phyloP scores from a whole-genome alignment of 2,113 vertebrate genomes.

The Otis tarda region DNA sequence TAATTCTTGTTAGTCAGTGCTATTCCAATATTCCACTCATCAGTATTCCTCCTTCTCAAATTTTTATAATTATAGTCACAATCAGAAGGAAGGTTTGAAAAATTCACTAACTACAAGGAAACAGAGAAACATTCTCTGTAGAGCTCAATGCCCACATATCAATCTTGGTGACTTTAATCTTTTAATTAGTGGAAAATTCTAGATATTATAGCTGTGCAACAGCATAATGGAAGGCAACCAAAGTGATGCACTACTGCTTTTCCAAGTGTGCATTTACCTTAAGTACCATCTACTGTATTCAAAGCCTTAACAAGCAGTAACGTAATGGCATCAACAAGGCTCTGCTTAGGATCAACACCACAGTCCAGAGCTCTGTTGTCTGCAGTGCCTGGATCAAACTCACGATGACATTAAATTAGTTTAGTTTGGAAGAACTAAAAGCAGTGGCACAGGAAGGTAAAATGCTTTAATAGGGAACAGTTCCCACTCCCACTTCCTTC shows the following conservation, averaged over 20 bases:
- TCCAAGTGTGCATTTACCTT: not conserved
- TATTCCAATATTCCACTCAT: conserved; percentile 46
- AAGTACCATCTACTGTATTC: not conserved
- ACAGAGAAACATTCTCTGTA: conserved; percentile 29
- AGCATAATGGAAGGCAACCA: not conserved
- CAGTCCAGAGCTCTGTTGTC: not conserved
- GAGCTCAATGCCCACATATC: conserved; percentile 30
- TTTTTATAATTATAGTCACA: conserved; percentile 59
- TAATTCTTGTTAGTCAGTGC: not conserved
- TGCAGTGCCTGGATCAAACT: not conserved
- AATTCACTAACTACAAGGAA: conserved; percentile 36
- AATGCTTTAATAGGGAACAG: not conserved
- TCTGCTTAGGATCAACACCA: not conserved
- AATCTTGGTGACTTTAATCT: conserved; percentile 4
- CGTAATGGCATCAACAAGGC: not conserved
- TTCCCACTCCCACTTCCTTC: not conserved
- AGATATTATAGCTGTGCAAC: not conserved
- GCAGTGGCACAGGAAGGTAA: not conserved
- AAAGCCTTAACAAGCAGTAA: not conserved
- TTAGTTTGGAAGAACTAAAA: not conserved
- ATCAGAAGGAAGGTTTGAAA: conserved; percentile 46
- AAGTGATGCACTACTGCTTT: not conserved
- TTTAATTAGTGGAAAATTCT: conserved; percentile 49
- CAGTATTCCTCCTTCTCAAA: conserved; percentile 66
- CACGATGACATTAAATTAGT: not conserved